Base-by-base conservation (phyloP, 2,888 invertebrate species). In the Cremastinae sp. region DNA sequence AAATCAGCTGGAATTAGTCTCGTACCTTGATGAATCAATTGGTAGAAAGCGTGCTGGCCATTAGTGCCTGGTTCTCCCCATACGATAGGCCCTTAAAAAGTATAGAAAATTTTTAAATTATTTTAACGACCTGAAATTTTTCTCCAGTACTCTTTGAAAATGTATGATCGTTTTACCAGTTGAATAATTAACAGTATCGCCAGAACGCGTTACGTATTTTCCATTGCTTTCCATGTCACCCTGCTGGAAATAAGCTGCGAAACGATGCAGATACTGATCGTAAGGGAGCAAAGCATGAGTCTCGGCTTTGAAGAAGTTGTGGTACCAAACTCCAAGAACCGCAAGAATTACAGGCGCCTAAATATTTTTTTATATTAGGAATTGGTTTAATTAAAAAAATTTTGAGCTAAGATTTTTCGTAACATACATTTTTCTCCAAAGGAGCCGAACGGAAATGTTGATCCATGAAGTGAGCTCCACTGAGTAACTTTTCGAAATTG, bases 171-270 rank as follows among this genome's bases (percentile, higher is more conserved):
- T 8, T 71, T 75, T 80, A 86, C 95, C 92, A 41, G 92, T 92
- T 16, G 86, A 83, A 81, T 91, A 91, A 84, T 91, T 88, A 66
- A 93, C 93, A 18, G 81, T 90, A 73, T 92, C 89, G 0, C 95
- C 95, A 10, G 92, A 91, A 37, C 95, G 93, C 0, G 96, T 96
- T 28, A 96, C 95, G 85, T 95, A 95, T 91, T 99, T 99, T 78
- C 99, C 99, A 90, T 99, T 99, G 81, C 98, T 98, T 90, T 99
- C 99, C 99, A 99, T 99, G 87, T 99, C 99, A 2, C 98, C 98
- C 91, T 99, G 99, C 90, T 99, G 99, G 92, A 99, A 99, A 90
- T 99, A 99, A 12, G 99, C 99, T 8, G 99, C 97, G 91, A 99
- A 99, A 89, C 99, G 94, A 90, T 99, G 99, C 85, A 99, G 90